A percentile compares a stretch with the other conserved stretches of the same genome.
Conservation (phyloP, 2,797 vertebrate species). For the Stomatorhinus walkeri region DNA sequence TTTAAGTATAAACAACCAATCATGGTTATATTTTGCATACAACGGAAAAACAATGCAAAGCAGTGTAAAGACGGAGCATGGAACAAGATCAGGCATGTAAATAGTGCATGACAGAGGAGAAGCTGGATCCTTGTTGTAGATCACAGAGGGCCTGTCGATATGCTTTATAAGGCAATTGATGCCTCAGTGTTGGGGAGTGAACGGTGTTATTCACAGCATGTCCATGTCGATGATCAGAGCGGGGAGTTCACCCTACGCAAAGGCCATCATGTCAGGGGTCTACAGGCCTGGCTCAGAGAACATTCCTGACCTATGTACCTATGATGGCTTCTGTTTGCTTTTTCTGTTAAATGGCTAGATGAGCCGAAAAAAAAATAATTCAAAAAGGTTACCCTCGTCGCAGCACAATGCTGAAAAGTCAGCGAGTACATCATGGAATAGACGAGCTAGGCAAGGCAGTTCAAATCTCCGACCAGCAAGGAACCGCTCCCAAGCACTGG, state of each 20-base stretch:
- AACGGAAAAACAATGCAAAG: constrained; percentile 54
- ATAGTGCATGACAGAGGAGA: constrained; percentile 54
- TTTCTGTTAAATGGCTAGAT: background rate
- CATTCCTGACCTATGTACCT: constrained; percentile 1
- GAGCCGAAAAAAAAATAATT: background rate
- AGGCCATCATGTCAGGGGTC: background rate
- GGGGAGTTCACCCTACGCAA: background rate
- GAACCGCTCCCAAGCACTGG: background rate
- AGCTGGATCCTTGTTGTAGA: background rate
- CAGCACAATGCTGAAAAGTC: background rate
- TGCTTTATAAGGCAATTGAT: background rate
- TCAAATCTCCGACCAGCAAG: background rate
- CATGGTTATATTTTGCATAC: constrained; percentile 64
- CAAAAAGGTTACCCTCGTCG: background rate
- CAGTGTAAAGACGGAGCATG: constrained; percentile 56
- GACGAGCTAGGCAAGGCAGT: background rate
- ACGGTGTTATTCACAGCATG: background rate
- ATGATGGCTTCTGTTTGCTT: background rate
- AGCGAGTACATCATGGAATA: background rate
- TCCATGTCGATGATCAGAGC: background rate
- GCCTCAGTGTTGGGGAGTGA: background rate
- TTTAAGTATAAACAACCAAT: constrained; percentile 51
- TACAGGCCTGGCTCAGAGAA: background rate
- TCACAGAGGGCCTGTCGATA: background rate
- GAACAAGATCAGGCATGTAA: constrained; percentile 63